These are phyloP conservation scores for Nomada lathburiana DNA, from an alignment of 2,888 invertebrate species.

Conservation along the genomic window DNA sequence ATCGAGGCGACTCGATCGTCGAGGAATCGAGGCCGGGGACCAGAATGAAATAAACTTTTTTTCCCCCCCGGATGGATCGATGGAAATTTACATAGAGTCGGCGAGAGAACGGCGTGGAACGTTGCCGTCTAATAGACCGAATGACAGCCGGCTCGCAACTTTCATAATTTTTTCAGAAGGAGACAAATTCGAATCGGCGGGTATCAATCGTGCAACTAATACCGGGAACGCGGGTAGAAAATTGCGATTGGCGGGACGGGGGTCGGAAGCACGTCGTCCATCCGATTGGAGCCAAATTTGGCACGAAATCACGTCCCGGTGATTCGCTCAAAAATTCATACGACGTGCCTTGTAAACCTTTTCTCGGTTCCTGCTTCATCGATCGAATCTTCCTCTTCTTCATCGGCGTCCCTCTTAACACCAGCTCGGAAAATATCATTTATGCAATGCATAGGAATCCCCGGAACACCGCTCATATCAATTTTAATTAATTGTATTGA, in stretches of 20 bases:
- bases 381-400: constrained; percentile 3
- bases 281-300: constrained; percentile 72
- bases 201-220: constrained; percentile 71
- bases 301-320: constrained; percentile 71
- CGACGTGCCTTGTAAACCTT: constrained; percentile 55
- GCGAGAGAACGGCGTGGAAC: constrained; percentile 40
- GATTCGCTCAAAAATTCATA: constrained; percentile 67
- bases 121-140: constrained; percentile 50
- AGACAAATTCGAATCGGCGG: constrained; percentile 67
- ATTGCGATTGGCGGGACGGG: constrained; percentile 48
- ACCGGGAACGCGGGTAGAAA: constrained; percentile 63
- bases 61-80: constrained; percentile 30
- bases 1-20: background rate
- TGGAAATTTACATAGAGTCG: constrained; percentile 57
- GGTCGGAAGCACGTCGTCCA: constrained; percentile 63
- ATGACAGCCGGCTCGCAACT: constrained; percentile 45
- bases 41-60: constrained; percentile 43
- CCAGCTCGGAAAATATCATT: constrained; percentile 2
- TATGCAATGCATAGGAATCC: background rate
- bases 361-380: constrained; percentile 38
- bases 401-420: constrained; percentile 19
- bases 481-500: too few relatives aligned
- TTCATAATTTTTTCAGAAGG: constrained; percentile 70
- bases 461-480: background rate
- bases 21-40: background rate